A percentile compares a stretch with the other conserved stretches of the same genome.
Conservation (phyloP, 2,797 vertebrate species). For the Ispidina picta region DNA sequence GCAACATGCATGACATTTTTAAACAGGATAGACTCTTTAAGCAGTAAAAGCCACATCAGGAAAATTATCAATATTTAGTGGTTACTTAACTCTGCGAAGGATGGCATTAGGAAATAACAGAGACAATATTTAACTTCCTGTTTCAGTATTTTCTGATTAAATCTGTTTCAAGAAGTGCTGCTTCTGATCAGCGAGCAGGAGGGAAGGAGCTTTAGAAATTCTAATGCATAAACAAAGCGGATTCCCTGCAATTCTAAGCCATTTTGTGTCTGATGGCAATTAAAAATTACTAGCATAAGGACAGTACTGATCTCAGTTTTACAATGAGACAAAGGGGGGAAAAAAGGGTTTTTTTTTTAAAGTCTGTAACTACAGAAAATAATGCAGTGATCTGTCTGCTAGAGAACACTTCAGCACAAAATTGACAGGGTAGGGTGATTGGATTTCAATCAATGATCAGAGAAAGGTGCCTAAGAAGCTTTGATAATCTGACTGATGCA, state of each 20-base stretch:
- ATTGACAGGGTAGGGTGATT: background rate
- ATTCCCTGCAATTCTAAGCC: background rate
- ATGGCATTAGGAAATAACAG: conserved; percentile 60
- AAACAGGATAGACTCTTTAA: conserved; percentile 58
- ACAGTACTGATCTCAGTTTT: background rate
- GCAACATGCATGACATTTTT: conserved; percentile 76
- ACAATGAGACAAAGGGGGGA: background rate
- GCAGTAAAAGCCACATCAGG: conserved; percentile 60
- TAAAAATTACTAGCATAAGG: conserved; percentile 30
- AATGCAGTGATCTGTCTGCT: background rate
- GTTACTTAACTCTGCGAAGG: conserved; percentile 67
- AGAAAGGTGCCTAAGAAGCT: background rate
- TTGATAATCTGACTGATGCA: background rate
- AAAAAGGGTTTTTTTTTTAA: accelerated
- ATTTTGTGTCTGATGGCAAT: background rate
- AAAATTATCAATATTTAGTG: conserved; percentile 72
- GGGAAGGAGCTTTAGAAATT: conserved; percentile 11
- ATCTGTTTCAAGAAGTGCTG: conserved; percentile 54
- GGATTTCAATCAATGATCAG: background rate
- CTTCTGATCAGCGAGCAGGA: conserved; percentile 54
- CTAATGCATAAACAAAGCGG: background rate
- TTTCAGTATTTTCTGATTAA: conserved; percentile 60
- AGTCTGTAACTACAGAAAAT: background rate
- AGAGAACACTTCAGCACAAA: background rate
- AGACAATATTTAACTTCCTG: conserved; percentile 44